Evolutionary conservation across 1,140 invertebrate genomes (phyloP).

Genomic region (Drosophila lacteicornis): DNA sequence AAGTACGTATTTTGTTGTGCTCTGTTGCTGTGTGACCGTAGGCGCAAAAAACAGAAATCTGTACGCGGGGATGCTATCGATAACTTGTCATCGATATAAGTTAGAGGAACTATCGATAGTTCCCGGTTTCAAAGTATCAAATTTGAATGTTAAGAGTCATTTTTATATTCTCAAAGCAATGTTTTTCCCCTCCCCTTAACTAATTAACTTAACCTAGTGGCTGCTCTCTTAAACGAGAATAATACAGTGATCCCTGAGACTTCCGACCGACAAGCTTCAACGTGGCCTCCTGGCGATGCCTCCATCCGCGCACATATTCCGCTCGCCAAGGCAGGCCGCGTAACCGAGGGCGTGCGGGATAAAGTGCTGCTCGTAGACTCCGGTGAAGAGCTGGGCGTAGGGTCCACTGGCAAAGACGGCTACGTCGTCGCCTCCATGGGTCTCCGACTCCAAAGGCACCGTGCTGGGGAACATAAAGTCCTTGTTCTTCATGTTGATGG

Average conservation of each 20-base stretch:
- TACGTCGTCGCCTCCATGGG: constrained; percentile 87
- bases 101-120: not conserved
- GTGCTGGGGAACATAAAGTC: constrained; percentile 86
- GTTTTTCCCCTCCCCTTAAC: constrained; percentile 19
- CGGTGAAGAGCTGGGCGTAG: constrained; percentile 88
- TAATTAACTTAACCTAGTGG: constrained; percentile 5
- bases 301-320: constrained; percentile 62
- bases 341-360: constrained; percentile 90
- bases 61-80: not conserved
- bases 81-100: not conserved
- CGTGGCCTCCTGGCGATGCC: constrained; percentile 41
- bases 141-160: not conserved
- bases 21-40: constrained; percentile 26
- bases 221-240: constrained; percentile 40
- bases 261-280: constrained; percentile 9
- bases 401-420: constrained; percentile 87
- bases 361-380: constrained; percentile 89
- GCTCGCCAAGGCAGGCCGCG: constrained; percentile 87
- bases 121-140: not conserved
- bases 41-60: not conserved
- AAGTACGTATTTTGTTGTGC: constrained; percentile 42
- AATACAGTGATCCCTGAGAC: constrained; percentile 50
- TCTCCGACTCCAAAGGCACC: constrained; percentile 86
- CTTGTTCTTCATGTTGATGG: constrained; percentile 80
- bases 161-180: not conserved